phyloP scores from a whole-genome alignment of 2,797 vertebrate species.

The Liasis olivaceus region DNA sequence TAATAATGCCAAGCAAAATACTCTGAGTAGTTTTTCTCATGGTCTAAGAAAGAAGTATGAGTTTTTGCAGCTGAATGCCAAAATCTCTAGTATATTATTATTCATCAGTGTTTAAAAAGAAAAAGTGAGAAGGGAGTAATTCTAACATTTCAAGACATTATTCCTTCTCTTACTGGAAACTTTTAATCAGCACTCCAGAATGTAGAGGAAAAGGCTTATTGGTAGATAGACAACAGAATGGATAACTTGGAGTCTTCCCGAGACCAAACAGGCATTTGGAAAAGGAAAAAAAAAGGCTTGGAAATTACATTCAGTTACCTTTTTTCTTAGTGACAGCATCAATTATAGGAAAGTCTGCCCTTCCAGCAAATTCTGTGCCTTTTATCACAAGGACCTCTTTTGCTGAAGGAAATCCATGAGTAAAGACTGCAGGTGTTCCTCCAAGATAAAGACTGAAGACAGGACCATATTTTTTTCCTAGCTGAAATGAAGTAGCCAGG shows the following conservation, averaged over 20 bases:
- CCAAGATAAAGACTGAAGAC: background rate
- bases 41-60: background rate
- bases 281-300: background rate
- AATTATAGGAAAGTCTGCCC: background rate
- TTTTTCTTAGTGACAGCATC: background rate
- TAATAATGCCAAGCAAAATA: background rate
- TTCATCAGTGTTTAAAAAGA: background rate
- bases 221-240: background rate
- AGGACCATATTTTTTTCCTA: constrained; percentile 2
- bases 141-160: background rate
- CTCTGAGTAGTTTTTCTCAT: background rate
- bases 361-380: constrained; percentile 5
- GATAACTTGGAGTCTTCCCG: background rate
- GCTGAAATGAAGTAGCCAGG: background rate
- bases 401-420: background rate
- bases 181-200: background rate
- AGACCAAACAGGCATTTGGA: background rate
- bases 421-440: background rate
- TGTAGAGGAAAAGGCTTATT: background rate
- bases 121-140: background rate
- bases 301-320: background rate
- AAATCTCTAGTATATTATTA: background rate
- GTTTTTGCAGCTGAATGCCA: background rate
- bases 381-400: background rate
- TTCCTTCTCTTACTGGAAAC: background rate